phyloP scores from a whole-genome alignment of 2,888 invertebrate genomes.

The Leptopilina drosophilae region DNA sequence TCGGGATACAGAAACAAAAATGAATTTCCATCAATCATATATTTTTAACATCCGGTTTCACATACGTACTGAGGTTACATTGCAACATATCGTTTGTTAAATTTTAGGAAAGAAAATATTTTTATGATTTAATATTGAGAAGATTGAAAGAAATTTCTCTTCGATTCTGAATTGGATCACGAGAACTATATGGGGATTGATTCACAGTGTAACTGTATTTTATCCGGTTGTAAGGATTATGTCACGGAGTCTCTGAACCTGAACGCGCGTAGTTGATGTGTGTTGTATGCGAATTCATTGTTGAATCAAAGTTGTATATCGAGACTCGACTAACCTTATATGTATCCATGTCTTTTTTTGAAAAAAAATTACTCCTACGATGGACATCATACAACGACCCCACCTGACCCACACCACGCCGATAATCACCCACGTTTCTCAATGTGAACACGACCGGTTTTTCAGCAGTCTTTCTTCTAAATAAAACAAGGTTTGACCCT shows the following conservation, averaged over 20 bases:
- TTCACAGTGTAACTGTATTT: constrained; percentile 43
- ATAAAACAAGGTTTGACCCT: constrained; percentile 12
- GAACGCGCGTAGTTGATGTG: not conserved
- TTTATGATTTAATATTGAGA: not conserved
- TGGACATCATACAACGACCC: constrained; percentile 10
- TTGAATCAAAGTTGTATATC: constrained; percentile 25
- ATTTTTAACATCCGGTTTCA: constrained; percentile 3
- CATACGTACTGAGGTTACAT: not conserved
- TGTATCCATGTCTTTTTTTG: constrained; percentile 6
- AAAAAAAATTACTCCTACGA: constrained; percentile 30
- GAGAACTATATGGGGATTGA: constrained; percentile 20
- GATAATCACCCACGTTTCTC: constrained; percentile 29
- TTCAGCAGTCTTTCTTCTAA: constrained; percentile 18
- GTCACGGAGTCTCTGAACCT: constrained; percentile 35
- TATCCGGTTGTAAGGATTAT: constrained; percentile 41
- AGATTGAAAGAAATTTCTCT: constrained; percentile 9
- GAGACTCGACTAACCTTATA: constrained; percentile 28
- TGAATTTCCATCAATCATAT: constrained; percentile 10
- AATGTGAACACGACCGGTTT: constrained; percentile 28
- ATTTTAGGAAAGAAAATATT: constrained; percentile 2
- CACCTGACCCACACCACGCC: constrained; percentile 18
- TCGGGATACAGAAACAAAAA: not conserved
- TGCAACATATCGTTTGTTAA: not conserved
- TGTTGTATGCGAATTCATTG: constrained; percentile 6
- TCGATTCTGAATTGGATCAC: constrained; percentile 26